These are phyloP conservation scores for Agrotis exclamationis DNA, from an alignment of 2,888 invertebrate species.

Conservation along the genomic window DNA sequence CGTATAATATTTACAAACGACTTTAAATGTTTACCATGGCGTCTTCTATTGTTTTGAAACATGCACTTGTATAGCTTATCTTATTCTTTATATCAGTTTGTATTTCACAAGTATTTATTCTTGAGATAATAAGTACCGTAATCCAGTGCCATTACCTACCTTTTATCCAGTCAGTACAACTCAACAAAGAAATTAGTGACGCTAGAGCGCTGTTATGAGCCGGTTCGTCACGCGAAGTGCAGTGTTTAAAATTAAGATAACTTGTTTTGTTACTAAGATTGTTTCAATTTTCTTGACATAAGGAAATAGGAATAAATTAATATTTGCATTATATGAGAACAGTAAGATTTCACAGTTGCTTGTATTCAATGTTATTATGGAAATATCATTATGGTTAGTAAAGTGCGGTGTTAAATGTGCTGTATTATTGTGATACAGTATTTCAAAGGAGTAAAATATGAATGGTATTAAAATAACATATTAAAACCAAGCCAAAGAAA, in stretches of 20 bases:
- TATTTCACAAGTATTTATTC: constrained; percentile 36
- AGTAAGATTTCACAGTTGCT: constrained; percentile 22
- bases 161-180: constrained; percentile 24
- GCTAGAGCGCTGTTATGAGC: neutral
- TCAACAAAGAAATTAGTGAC: constrained; percentile 44
- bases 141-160: constrained; percentile 13
- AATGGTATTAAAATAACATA: neutral
- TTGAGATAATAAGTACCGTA: constrained; percentile 37
- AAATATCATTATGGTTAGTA: neutral
- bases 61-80: constrained; percentile 22
- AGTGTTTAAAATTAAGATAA: constrained; percentile 7
- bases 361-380: neutral
- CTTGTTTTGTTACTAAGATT: constrained; percentile 15
- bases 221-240: constrained; percentile 6
- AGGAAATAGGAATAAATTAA: neutral
- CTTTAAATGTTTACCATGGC: constrained; percentile 4
- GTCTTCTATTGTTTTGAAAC: constrained; percentile 2
- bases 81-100: constrained; percentile 31
- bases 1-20: constrained; percentile 10
- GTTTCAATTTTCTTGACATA: constrained; percentile 9
- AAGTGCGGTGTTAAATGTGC: neutral
- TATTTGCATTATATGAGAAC: constrained; percentile 7
- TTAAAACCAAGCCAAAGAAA: neutral
- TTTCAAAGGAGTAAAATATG: neutral
- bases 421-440: neutral